These are phyloP conservation scores for Tetramorium parvispinum DNA, from an alignment of 1,140 invertebrate species.

Conservation along the genomic window DNA sequence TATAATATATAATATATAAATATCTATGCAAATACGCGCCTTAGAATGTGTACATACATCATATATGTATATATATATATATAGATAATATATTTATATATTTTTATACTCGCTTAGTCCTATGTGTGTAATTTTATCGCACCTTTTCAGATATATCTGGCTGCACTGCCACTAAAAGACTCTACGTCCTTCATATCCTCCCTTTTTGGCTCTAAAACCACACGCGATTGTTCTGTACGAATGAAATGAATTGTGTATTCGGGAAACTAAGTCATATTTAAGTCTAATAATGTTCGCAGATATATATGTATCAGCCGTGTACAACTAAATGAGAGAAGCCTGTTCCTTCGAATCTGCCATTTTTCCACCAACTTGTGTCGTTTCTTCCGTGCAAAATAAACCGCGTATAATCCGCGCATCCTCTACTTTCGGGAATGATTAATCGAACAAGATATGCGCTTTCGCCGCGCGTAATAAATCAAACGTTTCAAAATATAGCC, in stretches of 20 bases:
- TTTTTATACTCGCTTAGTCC: constrained; percentile 62
- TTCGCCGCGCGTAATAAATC: not conserved
- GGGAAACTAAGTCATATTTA: constrained; percentile 45
- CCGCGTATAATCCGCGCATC: constrained; percentile 1
- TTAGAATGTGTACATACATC: constrained; percentile 72
- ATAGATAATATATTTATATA: constrained; percentile 66
- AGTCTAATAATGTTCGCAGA: constrained; percentile 62
- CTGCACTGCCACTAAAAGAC: constrained; percentile 42
- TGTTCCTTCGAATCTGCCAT: constrained; percentile 3
- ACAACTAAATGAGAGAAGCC: constrained; percentile 46
- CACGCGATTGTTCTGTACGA: constrained; percentile 42
- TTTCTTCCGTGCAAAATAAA: constrained; percentile 36
- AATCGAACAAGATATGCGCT: not conserved
- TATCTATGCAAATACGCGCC: constrained; percentile 72
- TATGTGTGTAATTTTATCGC: constrained; percentile 61
- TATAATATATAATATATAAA: constrained; percentile 69
- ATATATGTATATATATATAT: constrained; percentile 56
- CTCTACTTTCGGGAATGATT: not conserved
- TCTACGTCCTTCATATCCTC: not conserved
- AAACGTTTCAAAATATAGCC: not conserved
- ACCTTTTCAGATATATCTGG: constrained; percentile 67
- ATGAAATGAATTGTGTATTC: constrained; percentile 56
- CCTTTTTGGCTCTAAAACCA: constrained; percentile 50
- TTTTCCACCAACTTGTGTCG: not conserved
- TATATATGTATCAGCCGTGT: constrained; percentile 29